Evolutionary conservation across 92 coral and sea anemone genomes (phyloP), one percentile per base, ranked within the genome.

Genomic region (Chrysogorgia sp.): DNA sequence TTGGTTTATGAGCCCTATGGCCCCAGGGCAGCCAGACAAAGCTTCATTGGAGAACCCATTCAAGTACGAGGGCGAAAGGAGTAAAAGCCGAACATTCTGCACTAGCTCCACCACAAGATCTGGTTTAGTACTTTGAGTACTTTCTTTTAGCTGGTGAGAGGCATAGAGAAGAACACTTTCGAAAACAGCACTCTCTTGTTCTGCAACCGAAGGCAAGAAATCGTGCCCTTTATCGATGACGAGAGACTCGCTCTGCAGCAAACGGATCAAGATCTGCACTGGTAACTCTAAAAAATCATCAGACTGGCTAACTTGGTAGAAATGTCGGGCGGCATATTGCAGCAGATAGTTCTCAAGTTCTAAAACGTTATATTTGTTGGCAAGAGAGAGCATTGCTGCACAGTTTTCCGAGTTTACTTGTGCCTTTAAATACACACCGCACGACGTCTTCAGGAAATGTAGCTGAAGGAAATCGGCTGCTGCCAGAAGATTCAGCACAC

Each of bases 391-490:
- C 19, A 93, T 83, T 40, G 83, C 81, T 10, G 83, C 10, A 17
- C 88, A 85, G 25, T 79, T 88, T 15, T 69, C 59, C 9, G 86
- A 1, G 29, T 65, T 65, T 0, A 65, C 52, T n/a, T 7, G 43
- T 10, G 43, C 2, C 53, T 65, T 35, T 34, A 65, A 49, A 37
- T 37, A 65, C 2, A 20, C 88, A 40, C 80, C 80, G 24, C 85
- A 61, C 10, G 84, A 48, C 20, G 31, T 10, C 56, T 82, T 84
- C 50, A 93, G 62, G 61, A 78, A 90, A 22, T 88, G 81, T 52
- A 82, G 78, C 32, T 74, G 81, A 63, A 93, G 70, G 60, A 86
- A 93, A 35, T 90, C 87, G 7, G 96, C 89, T 37, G 90, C 93
- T 7, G 85, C 90, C 10, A 93, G 87, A 34, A 93, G 78, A 40